A percentile compares a stretch with the other conserved stretches of the same genome.
Conservation (phyloP, 1,140 invertebrate genomes). For the Latrodectus geometricus region DNA sequence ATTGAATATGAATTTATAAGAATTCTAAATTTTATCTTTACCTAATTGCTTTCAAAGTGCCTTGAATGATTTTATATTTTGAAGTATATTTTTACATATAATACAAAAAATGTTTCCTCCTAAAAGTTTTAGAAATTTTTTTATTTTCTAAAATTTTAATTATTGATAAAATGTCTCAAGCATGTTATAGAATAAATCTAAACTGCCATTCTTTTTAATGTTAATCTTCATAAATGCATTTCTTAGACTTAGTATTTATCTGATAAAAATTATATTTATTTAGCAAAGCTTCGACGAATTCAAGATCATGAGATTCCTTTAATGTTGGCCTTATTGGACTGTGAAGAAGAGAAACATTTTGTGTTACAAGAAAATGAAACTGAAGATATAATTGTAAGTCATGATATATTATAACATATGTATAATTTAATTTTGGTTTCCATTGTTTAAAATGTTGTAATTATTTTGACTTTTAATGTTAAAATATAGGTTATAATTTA, state of each 20-base stretch:
- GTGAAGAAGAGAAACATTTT: conserved; percentile 70
- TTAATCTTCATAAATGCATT: no score
- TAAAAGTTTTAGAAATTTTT: no score
- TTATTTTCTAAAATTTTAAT: no score
- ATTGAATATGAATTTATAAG: no score
- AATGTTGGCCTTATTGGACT: conserved; percentile 71
- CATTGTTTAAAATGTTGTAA: background rate
- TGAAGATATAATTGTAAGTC: conserved; percentile 74
- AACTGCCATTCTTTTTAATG: background rate
- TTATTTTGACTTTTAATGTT: no score
- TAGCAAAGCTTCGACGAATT: conserved; percentile 66
- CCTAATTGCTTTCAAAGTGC: no score
- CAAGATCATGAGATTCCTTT: conserved; percentile 73
- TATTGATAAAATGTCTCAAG: no score
- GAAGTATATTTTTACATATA: no score
- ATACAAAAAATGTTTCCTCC: no score
- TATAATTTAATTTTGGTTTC: background rate
- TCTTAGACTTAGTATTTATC: background rate
- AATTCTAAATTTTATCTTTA: no score
- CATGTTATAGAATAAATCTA: background rate
- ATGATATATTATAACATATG: background rate
- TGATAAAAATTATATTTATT: background rate
- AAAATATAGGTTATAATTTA: background rate
- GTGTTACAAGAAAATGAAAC: conserved; percentile 77
- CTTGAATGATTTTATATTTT: no score